Percentiles rank a stretch among this genome's conserved stretches.
phyloP scores from a whole-genome alignment of 2,797 vertebrate species.

The Acrossocheilus fasciatus region DNA sequence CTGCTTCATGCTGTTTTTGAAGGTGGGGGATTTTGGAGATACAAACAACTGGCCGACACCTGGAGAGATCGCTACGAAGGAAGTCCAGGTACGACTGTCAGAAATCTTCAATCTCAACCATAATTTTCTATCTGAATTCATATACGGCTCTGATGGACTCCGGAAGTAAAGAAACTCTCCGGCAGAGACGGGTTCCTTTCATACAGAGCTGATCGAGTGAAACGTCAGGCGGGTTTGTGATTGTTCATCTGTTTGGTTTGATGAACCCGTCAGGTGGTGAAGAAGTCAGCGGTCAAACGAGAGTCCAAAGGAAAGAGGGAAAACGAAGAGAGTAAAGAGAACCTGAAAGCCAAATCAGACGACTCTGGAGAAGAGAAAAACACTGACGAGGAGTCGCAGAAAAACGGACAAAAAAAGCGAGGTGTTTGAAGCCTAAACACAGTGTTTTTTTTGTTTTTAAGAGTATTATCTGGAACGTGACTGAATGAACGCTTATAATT shows the following conservation, averaged over 20 bases:
- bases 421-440: slow-evolving; percentile 71
- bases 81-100: slow-evolving; percentile 84
- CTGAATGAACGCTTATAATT: too few species aligned
- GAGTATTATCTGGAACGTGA: not conserved
- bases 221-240: not conserved
- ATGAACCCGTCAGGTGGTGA: slow-evolving; percentile 73
- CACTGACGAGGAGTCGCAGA: slow-evolving; percentile 91
- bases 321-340: slow-evolving; percentile 94
- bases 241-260: not conserved
- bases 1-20: not conserved
- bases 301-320: slow-evolving; percentile 93
- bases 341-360: slow-evolving; percentile 93
- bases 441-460: not conserved
- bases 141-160: not conserved
- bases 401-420: slow-evolving; percentile 93
- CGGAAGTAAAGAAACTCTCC: not conserved
- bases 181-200: not conserved
- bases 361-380: slow-evolving; percentile 98
- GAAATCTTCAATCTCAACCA: not conserved
- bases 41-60: slow-evolving; percentile 98
- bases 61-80: slow-evolving; percentile 97
- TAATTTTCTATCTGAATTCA: not conserved
- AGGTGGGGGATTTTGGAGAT: slow-evolving; percentile 98
- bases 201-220: not conserved
- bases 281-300: slow-evolving; percentile 85